phyloP scores from a whole-genome alignment of 2,113 vertebrate genomes.

The Genyomyrus donnyi region DNA sequence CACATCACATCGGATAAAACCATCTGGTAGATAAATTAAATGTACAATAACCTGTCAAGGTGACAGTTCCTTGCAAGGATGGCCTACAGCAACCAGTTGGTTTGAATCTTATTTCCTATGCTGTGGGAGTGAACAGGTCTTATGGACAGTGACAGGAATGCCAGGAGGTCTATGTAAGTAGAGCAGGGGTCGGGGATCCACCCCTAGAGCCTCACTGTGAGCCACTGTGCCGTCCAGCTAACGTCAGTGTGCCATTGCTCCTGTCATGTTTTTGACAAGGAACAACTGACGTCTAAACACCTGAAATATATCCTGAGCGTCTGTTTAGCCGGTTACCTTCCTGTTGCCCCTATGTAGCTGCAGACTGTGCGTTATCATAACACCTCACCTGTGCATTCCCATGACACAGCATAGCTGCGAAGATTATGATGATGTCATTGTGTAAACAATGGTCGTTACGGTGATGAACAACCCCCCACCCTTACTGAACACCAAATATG shows the following conservation, averaged over 20 bases:
- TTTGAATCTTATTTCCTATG: not conserved
- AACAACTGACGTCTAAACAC: not conserved
- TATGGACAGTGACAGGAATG: not conserved
- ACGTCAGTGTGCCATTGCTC: not conserved
- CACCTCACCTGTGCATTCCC: not conserved
- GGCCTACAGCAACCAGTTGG: not conserved
- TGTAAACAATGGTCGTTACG: not conserved
- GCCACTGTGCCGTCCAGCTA: not conserved
- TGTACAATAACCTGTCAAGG: not conserved
- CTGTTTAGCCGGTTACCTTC: not conserved
- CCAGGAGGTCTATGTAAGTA: not conserved
- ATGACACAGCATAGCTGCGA: not conserved
- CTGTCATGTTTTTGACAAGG: not conserved
- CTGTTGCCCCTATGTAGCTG: not conserved
- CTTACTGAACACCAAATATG: not conserved
- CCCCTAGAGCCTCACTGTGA: not conserved
- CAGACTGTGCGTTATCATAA: not conserved
- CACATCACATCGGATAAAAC: not conserved
- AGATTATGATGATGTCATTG: not conserved
- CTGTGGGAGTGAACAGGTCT: not conserved
- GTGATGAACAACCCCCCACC: not conserved
- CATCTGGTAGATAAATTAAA: not conserved
- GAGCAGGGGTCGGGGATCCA: not conserved
- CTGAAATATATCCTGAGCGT: not conserved
- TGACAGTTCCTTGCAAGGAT: not conserved